Evolutionary conservation across 1,140 invertebrate genomes (phyloP), one percentile per base, ranked within the genome.

Genomic region (Cotesia glomerata): DNA sequence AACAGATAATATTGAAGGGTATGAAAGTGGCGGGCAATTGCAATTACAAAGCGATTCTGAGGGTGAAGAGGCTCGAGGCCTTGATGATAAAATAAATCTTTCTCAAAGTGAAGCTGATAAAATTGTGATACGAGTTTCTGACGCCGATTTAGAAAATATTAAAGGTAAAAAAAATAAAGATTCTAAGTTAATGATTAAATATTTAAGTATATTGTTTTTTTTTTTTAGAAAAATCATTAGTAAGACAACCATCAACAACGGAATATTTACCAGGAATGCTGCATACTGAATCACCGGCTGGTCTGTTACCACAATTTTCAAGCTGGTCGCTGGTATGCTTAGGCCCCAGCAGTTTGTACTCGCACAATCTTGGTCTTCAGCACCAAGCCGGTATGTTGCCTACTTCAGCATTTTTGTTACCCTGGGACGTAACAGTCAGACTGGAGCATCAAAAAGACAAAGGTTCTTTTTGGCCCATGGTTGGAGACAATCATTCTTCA

Each of bases 261-360:
- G 94, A 96, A 87, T 97, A 97, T 88, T 86, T 98, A 45, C 93
- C 95, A 3, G 94, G 95, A 36, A 96, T 98, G 95, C 87, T 97
- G 39, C 94, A 97, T 79, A 90, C 92, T 0, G 90, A 89, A 66
- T 95, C 94, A 18, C 94, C 95, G 5, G 82, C 89, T 4, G 92
- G 90, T 59, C 86, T 97, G 8, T 86, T 98, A 59, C 97, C 98
- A 0, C 91, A 93, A 71, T 99, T 95, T 87, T 92, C 96, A 0
- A 98, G 95, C 74, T 99, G 97, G 96, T 95, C 94, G 1, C 86
- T 99, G 16, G 90, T 96, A 52, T 97, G 95, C 82, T 87, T 98
- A 0, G 98, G 97, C 5, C 91, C 94, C 0, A 95, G 95, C 35
- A 96, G 94, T 74, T 87, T 97, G 9, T 99, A 99, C 83, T 96